Base-by-base conservation (phyloP, 2,797 vertebrate genomes). In the Helostoma temminkii region DNA sequence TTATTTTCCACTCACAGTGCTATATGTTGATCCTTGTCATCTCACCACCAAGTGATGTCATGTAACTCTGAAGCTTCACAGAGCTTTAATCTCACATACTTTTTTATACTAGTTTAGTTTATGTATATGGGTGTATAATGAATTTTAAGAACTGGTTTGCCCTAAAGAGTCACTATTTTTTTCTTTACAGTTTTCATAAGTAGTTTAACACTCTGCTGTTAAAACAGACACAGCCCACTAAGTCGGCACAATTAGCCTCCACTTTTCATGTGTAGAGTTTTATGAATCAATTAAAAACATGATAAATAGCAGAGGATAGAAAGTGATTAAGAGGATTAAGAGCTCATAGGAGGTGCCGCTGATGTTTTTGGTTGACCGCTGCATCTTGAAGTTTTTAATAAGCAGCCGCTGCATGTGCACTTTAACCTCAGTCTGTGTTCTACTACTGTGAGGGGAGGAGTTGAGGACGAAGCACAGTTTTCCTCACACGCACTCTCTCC, bases 1-100 rank as follows among this genome's bases (percentile, higher is more conserved):
- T 78, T 1, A 75, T 86, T 90, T 93, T 90, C 91, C 82, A 61
- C 75, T 85, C n/a, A n/a, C n/a, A n/a, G n/a, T n/a, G n/a, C n/a
- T n/a, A n/a, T 66, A 41, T 62, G 69, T 73, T 36, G 39, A 75
- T 57, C 72, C 76, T 86, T 71, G 77, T 90, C 77, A 85, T 84
- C 80, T 78, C 76, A 55, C 70, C 24, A n/a, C 69, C 6, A n/a
- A 62, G 59, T 92, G 89, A 92, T 73, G 85, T 92, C 86, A 89
- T 87, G 57, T 87, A 83, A 84, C 84, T 71, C 59, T 81, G 81
- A 73, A 78, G 65, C 75, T 68, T 61, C 62, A 68, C 61, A 47
- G 79, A 77, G 75, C 59, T 75, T 70, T 78, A 36, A 81, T 82
- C 24, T 70, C 0, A 71, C 82, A 55, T 42, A 7, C 39, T 26